Evolutionary conservation across 2,888 invertebrate genomes (phyloP), one percentile per base, ranked within the genome.

Genomic region (Antheraea assamensis): DNA sequence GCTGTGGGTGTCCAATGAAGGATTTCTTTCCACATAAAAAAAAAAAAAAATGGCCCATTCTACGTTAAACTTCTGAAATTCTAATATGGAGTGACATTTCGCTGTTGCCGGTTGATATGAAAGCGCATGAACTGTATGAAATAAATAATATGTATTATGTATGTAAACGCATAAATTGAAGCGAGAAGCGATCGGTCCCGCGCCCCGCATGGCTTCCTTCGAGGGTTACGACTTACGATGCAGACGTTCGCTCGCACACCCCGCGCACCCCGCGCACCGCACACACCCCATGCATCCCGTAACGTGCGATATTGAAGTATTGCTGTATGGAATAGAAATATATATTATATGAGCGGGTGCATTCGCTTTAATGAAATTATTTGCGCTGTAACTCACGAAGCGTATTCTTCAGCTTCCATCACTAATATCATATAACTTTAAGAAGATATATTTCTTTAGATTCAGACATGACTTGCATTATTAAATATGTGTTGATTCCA

Each of bases 101-200:
- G 27, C 30, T 27, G 30, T 30, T 27, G 30, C 15, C 19, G 17
- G 61, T 30, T 10, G 15, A 27, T 64, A 17, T 64, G 61, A 64
- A 64, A 13, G 42, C 42, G 24, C 42, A 42, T 35, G 7, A 24
- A 47, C 61, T 13, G 27, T 15, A 61, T 30, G 15, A 30, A 81
- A 79, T 82, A 81, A 82, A 82, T 82, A 82, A 82, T 82, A 82
- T 64, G 78, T 78, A 79, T 77, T 82, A 82, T 64, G 77, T 78
- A 80, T 77, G 82, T 75, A 75, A 79, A 80, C 72, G 79, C 78
- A 82, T 82, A 81, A 77, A 82, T 80, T 79, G 81, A 78, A 82
- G 78, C 75, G 83, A 80, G 77, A 77, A 81, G 76, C 79, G 82
- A 82, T 78, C 82, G 81, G 19, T 72, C 81, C 10, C 31, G 15